Base-by-base conservation (phyloP, 2,113 vertebrate genomes). In the Trogon melanurus region DNA sequence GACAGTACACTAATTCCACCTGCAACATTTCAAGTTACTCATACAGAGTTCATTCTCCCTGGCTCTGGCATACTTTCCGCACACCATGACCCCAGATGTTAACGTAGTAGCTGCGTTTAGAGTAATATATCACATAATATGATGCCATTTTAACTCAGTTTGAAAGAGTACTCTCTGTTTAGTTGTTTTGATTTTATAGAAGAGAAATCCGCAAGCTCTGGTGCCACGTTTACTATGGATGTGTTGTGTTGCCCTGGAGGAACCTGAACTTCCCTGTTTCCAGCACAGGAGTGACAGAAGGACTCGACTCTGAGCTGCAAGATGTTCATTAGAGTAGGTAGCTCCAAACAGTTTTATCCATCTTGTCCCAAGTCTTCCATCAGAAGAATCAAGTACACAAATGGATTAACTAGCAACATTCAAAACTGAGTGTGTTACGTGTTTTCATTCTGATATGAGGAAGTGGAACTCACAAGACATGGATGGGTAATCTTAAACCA, bases 241-340 rank as follows among this genome's bases (percentile, higher is more conserved):
- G 12, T 89, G 12, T 48, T 0, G 0, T 13, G 17, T 27, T 81
- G 45, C 72, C 50, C 16, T 1, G 0, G 8, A 91, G 67, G 29
- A 82, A 5, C 47, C 70, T 5, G 2, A 45, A 15, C 34, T 41
- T 89, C 21, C 30, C 21, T 0, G 0, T 53, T 78, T 14, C 48
- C 34, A 41, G 38, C n/a, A 38, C 20, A 30, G 47, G 27, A 85
- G 20, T 4, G 8, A 30, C 15, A 27, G 60, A 76, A 44, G 3
- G 3, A 22, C 17, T 54, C 32, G 22, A 5, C 17, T 56, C 26
- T 82, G 21, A 60, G 22, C 82, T 76, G 47, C 65, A 65, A 14
- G 23, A 22, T 2, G 1, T 22, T 50, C 26, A 9, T 7, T 62
- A 27, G 47, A 61, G 47, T 32, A 54, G 13, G 14, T 69, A 62